Evolutionary conservation across 2,797 vertebrate species (phyloP), one percentile per base, ranked within the genome.

Genomic region (Sebastes cheni): DNA sequence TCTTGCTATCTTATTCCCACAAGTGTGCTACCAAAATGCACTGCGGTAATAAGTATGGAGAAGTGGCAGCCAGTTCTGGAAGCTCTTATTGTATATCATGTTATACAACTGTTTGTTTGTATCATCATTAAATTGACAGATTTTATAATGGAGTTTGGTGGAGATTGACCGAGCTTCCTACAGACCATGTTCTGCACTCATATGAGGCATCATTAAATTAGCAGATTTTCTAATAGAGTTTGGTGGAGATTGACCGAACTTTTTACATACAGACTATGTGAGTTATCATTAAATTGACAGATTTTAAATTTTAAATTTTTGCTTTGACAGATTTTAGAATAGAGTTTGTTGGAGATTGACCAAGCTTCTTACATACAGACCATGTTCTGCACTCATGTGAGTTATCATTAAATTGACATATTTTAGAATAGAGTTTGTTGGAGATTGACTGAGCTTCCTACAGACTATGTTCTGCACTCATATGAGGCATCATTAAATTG

Each of bases 111-210:
- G 2, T 8, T 2, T 18, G 20, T 55, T 56, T 25, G 14, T 2
- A 10, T 55, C 8, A 5, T 2, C 29, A 1, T 79, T 65, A 71
- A 70, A 82, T 56, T 20, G 36, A 7, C 14, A 27, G 7, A 58
- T 81, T 76, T 65, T 52, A 6, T n/a, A 50, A 50, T 58, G 30
- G 54, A 67, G 32, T 83, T 82, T 75, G 78, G 34, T 70, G 30
- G 9, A 56, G 54, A 69, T 52, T 9, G 50, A 22, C 16, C 0
- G 9, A 1, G 22, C 56, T 13, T 68, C 12, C 3, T 42, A 46
- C 12, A 30, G 20, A 46, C 6, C 1, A 8, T 46, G 2, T 18
- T 42, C 9, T 30, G 8, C 13, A 11, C 54, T 58, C 12, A 12
- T 9, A 2, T 20, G n/a, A 69, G 6, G 13, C 4, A 5, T 2